Conservation (phyloP, 2,797 vertebrate genomes). For the Gymnothorax javanicus region DNA sequence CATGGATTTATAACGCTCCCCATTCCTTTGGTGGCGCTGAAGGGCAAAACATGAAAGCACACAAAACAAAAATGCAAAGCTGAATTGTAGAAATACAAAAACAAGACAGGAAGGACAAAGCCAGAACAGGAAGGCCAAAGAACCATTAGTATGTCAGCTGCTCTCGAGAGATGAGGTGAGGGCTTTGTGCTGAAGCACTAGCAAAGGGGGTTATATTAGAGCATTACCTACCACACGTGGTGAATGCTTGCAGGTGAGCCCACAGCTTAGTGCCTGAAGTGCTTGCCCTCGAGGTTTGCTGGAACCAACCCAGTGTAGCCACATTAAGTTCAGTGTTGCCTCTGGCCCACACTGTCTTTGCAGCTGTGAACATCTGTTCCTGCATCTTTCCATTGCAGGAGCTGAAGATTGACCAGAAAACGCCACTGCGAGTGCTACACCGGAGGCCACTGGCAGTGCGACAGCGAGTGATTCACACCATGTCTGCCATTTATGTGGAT, state of each 20-base stretch:
- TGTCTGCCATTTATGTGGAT: conserved; percentile 79
- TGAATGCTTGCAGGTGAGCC: background rate
- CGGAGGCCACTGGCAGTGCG: conserved; percentile 86
- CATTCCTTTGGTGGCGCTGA: too few species aligned
- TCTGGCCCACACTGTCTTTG: background rate
- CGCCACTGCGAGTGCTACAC: conserved; percentile 91
- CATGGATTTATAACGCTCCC: too few species aligned
- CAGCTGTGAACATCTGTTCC: conserved; percentile 9
- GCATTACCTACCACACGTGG: background rate
- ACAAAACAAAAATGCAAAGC: background rate
- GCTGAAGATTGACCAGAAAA: conserved; percentile 90
- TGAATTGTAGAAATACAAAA: background rate
- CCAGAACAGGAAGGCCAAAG: background rate
- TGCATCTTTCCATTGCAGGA: conserved; percentile 71
- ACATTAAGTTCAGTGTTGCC: too few species aligned
- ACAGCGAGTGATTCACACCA: conserved; percentile 83
- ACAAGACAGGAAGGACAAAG: background rate
- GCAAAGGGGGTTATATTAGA: background rate
- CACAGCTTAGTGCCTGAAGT: too few species aligned
- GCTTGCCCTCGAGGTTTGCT: too few species aligned
- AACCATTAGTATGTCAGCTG: too few species aligned
- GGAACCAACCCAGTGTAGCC: too few species aligned
- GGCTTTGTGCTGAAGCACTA: background rate
- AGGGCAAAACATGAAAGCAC: too few species aligned
- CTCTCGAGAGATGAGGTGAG: too few species aligned